Conservation (phyloP, 2,113 vertebrate genomes). For the Pangasianodon gigas region DNA sequence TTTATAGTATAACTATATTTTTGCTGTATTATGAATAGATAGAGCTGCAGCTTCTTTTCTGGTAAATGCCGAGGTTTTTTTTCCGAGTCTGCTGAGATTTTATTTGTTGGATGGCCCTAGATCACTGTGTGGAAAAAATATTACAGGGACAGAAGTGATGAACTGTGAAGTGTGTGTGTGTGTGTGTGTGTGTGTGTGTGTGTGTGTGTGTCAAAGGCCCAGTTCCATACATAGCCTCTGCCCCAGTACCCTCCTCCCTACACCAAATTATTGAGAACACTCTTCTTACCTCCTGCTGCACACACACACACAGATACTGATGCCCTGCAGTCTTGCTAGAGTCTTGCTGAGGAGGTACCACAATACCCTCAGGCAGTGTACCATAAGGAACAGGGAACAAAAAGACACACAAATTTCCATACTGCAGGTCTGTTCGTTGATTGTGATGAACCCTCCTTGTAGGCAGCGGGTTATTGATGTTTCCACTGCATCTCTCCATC, state of each 20-base stretch:
- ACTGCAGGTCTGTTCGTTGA: not conserved
- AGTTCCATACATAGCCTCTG: not conserved
- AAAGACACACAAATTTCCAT: not conserved
- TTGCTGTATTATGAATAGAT: constrained; percentile 65
- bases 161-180: constrained; percentile 6
- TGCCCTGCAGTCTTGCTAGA: constrained; percentile 4
- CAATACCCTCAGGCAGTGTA: constrained; percentile 14
- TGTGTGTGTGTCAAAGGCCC: not conserved
- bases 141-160: constrained; percentile 58
- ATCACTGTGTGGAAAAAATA: constrained; percentile 52
- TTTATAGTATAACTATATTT: constrained; percentile 46
- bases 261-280: constrained; percentile 15
- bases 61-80: constrained; percentile 43
- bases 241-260: not conserved
- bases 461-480: constrained; percentile 26
- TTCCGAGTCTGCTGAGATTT: constrained; percentile 57
- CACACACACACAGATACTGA: not conserved
- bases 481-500: constrained; percentile 16
- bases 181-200: not conserved
- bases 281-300: not conserved
- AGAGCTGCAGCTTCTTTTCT: constrained; percentile 47
- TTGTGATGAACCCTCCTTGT: constrained; percentile 18
- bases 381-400: not conserved
- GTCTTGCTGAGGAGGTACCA: not conserved
- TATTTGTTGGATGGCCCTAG: constrained; percentile 66